Evolutionary conservation across 2,888 invertebrate genomes (phyloP).

Genomic region (Merodon equestris): DNA sequence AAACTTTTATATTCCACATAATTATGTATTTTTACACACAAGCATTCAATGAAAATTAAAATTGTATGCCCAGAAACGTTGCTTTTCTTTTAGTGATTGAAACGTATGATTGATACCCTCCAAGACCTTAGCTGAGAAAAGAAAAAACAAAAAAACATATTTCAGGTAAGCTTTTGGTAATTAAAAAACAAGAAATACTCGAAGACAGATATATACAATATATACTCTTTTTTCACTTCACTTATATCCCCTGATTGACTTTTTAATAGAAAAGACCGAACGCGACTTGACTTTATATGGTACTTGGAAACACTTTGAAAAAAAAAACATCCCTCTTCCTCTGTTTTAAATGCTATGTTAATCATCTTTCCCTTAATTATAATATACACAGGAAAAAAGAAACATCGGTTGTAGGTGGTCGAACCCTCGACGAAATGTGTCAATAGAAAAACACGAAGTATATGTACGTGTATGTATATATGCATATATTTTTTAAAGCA

Average conservation of each 20-base stretch:
- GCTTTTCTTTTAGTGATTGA: too few relatives aligned
- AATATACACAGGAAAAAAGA: constrained; percentile 49
- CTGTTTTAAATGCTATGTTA: constrained; percentile 50
- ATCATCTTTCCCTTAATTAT: constrained; percentile 67
- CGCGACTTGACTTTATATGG: constrained; percentile 56
- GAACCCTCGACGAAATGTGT: constrained; percentile 65
- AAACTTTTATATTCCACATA: too few relatives aligned
- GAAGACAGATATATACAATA: too few relatives aligned
- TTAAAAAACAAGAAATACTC: constrained; percentile 32
- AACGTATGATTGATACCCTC: too few relatives aligned
- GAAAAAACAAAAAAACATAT: too few relatives aligned
- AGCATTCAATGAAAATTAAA: too few relatives aligned
- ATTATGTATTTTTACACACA: too few relatives aligned
- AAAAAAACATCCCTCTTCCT: constrained; percentile 59
- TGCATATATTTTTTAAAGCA: constrained; percentile 37
- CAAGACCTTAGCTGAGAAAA: too few relatives aligned
- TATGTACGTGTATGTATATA: constrained; percentile 12
- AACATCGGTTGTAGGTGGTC: constrained; percentile 59
- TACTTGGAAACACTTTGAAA: constrained; percentile 64
- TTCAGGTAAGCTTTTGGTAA: too few relatives aligned
- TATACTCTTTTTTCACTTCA: constrained; percentile 50
- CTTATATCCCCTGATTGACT: constrained; percentile 23
- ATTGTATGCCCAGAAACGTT: too few relatives aligned
- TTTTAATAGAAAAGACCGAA: constrained; percentile 36
- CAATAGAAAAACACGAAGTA: constrained; percentile 54